These are phyloP conservation scores for Centrocercus urophasianus DNA, from an alignment of 2,113 vertebrate genomes.

Conservation along the genomic window DNA sequence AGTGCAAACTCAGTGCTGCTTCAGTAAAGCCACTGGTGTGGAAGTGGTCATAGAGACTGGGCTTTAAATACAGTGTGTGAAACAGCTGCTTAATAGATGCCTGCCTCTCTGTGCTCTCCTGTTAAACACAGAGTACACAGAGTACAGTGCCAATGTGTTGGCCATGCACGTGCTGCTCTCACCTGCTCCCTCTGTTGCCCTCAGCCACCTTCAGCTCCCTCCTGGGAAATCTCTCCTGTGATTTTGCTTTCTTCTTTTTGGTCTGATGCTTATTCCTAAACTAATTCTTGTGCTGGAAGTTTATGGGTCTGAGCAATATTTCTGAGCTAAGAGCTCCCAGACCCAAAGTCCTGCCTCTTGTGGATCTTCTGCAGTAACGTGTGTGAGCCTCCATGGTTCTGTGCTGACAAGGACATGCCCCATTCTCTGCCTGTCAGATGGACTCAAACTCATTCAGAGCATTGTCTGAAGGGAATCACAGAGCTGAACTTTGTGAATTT, in stretches of 20 bases:
- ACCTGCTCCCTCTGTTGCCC: too few species aligned
- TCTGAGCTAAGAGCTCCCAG: neutral
- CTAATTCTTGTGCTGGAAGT: neutral
- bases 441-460: neutral
- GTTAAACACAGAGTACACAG: neutral
- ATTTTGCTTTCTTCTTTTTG: neutral
- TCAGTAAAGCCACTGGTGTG: accelerated
- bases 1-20: neutral
- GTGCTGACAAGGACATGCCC: neutral
- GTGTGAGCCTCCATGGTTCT: neutral
- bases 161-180: neutral
- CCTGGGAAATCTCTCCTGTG: neutral
- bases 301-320: neutral
- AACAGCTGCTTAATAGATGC: accelerated
- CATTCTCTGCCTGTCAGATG: neutral
- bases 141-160: neutral
- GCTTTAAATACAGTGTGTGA: neutral
- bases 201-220: neutral
- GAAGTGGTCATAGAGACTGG: neutral
- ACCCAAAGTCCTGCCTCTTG: neutral
- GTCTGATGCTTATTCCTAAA: neutral
- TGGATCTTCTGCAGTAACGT: neutral
- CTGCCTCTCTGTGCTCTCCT: neutral
- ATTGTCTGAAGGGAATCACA: neutral
- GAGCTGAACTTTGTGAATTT: neutral